These are phyloP conservation scores for Epirrhoe alternata DNA, from an alignment of 2,888 invertebrate genomes.

Conservation along the genomic window DNA sequence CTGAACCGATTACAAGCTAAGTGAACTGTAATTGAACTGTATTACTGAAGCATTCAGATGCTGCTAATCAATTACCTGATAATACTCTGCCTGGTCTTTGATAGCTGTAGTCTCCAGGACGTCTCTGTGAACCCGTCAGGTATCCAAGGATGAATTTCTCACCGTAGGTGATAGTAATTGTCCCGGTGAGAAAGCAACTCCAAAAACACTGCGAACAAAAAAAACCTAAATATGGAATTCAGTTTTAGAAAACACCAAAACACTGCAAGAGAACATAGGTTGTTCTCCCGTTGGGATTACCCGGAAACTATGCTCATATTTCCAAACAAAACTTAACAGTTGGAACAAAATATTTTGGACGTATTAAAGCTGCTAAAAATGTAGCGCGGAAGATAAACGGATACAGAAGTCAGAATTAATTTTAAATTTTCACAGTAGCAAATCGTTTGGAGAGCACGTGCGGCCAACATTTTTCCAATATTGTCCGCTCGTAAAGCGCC, in stretches of 20 bases:
- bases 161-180: conserved; percentile 55
- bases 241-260: neutral
- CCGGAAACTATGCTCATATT: conserved; percentile 12
- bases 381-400: conserved; percentile 38
- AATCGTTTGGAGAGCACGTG: conserved; percentile 67
- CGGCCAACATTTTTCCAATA: conserved; percentile 76
- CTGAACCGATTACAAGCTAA: too few species aligned
- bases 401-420: conserved; percentile 40
- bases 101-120: conserved; percentile 91
- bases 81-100: conserved; percentile 89
- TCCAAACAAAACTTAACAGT: conserved; percentile 14
- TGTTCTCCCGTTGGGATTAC: neutral
- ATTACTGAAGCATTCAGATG: neutral
- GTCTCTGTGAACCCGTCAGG: conserved; percentile 92
- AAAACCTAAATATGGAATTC: neutral
- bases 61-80: conserved; percentile 67
- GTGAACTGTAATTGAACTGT: neutral
- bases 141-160: conserved; percentile 92
- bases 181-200: conserved; percentile 60
- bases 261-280: neutral
- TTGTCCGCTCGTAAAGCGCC: conserved; percentile 66
- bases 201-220: conserved; percentile 68
- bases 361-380: conserved; percentile 37
- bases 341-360: conserved; percentile 17
- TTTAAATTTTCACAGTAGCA: conserved; percentile 47